phyloP scores from a whole-genome alignment of 2,888 invertebrate species.

The Allolobophora icterica region DNA sequence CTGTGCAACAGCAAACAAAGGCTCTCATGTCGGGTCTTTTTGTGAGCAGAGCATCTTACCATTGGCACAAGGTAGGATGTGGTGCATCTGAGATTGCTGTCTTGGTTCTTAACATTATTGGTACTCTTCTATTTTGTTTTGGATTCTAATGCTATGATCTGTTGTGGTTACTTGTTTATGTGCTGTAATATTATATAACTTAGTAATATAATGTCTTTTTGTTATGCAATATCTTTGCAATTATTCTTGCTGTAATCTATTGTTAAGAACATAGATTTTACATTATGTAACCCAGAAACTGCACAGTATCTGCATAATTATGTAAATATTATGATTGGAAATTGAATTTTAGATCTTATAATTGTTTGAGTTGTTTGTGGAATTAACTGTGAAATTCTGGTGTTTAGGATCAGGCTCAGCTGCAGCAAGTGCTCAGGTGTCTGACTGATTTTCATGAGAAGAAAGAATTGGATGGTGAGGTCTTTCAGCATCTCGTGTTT shows the following conservation, averaged over 20 bases:
- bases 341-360: neutral
- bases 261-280: neutral
- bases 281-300: neutral
- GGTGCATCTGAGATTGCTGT: neutral
- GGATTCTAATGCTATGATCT: neutral
- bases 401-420: constrained; percentile 79
- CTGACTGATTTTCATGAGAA: constrained; percentile 69
- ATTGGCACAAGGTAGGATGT: constrained; percentile 79
- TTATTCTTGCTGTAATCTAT: neutral
- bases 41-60: constrained; percentile 77
- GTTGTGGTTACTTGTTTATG: neutral
- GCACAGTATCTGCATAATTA: neutral
- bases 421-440: constrained; percentile 73
- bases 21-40: constrained; percentile 82
- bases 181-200: too few relatives aligned
- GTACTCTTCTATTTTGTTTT: too few relatives aligned
- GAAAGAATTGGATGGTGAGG: constrained; percentile 76
- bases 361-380: too few relatives aligned
- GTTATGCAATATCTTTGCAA: neutral
- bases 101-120: neutral
- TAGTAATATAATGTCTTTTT: neutral
- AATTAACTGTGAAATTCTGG: neutral
- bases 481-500: constrained; percentile 83
- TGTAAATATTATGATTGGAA: neutral
- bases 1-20: constrained; percentile 80